Evolutionary conservation across 1,140 invertebrate species (phyloP), one percentile per base, ranked within the genome.

Genomic region (Caenorhabditis brenneri): DNA sequence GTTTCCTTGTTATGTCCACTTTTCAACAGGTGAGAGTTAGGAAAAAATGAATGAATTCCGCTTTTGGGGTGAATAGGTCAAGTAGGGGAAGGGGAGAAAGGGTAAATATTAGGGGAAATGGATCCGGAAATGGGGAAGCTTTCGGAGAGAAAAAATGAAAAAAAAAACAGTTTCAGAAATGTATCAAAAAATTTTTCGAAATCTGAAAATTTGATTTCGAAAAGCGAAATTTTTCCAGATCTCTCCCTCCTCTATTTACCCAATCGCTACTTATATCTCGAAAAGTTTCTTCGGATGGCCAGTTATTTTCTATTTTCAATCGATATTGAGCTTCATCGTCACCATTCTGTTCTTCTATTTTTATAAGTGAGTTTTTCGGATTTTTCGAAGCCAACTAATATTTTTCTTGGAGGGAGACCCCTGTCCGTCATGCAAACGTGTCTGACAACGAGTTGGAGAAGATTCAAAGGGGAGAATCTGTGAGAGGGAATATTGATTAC

Each of bases 1-100:
- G 65, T 74, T 74, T 74, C 36, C 65, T 74, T 2, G 36, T 74
- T 39, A n/a, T 74, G 22, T 42, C 36, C 36, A 74, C 65, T 36
- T 74, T 74, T 74, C 65, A 74, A 74, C 65, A 74, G 65, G 65
- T 65, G 58, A 36, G 31, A n/a, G n/a, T n/a, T n/a, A n/a, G n/a
- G n/a, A n/a, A n/a, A n/a, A n/a, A n/a, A n/a, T n/a, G n/a, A n/a
- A n/a, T n/a, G n/a, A n/a, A n/a, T n/a, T n/a, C n/a, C n/a, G n/a
- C n/a, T n/a, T n/a, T n/a, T n/a, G n/a, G n/a, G n/a, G n/a, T n/a
- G n/a, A n/a, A n/a, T n/a, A n/a, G n/a, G n/a, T n/a, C n/a, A n/a
- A n/a, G n/a, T n/a, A n/a, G n/a, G n/a, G n/a, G n/a, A n/a, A n/a
- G n/a, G n/a, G n/a, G n/a, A n/a, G 58, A 36, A 10, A 33, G 58